These are phyloP conservation scores for Squalus acanthias DNA, from an alignment of 2,797 vertebrate genomes.

Conservation along the genomic window DNA sequence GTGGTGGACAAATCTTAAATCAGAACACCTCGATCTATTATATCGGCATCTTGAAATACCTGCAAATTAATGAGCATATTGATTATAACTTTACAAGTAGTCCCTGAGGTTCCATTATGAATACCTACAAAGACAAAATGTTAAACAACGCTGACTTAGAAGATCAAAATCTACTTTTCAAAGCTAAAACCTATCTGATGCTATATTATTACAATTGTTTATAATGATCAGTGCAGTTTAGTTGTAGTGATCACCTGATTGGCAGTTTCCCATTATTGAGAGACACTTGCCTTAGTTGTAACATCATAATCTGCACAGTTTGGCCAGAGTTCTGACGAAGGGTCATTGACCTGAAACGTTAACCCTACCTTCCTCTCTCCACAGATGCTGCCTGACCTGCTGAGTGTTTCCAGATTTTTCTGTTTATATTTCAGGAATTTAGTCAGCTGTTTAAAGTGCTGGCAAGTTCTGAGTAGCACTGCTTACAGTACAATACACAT, in stretches of 20 bases:
- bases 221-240: not conserved
- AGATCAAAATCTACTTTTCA: not conserved
- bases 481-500: not conserved
- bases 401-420: not conserved
- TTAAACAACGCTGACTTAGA: not conserved
- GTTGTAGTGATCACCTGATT: not conserved
- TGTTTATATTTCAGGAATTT: not conserved
- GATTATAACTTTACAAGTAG: not conserved
- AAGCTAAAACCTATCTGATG: not conserved
- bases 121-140: not conserved
- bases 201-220: not conserved
- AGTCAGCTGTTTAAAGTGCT: not conserved
- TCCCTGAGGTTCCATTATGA: not conserved
- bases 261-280: not conserved
- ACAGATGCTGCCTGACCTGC: not conserved
- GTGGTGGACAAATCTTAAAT: not conserved
- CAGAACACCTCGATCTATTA: not conserved
- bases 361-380: not conserved
- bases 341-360: too few species aligned
- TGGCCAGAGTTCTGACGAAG: not conserved
- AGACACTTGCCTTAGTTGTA: not conserved
- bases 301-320: not conserved
- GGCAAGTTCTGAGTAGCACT: not conserved
- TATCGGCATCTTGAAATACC: too few species aligned
- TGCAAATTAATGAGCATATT: not conserved